Conservation (phyloP, 1,140 invertebrate species). For the Stegodyphus mimosarum region DNA sequence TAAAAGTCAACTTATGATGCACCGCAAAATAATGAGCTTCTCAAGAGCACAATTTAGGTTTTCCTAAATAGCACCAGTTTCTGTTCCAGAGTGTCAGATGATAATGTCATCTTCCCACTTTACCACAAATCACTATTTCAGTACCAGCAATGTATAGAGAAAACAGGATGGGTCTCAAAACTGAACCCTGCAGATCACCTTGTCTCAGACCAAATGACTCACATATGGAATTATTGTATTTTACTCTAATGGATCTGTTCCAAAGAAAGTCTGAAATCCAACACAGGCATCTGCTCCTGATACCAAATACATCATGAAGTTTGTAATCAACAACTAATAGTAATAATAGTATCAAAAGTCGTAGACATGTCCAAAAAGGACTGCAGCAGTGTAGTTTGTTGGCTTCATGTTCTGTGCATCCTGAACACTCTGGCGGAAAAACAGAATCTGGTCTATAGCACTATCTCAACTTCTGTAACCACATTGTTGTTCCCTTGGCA, state of each 20-base stretch:
- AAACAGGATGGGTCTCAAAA: background rate
- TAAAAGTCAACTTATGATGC: slow-evolving; percentile 1
- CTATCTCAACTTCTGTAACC: background rate
- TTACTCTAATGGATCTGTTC: slow-evolving; percentile 1
- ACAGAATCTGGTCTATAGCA: background rate
- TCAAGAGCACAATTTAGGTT: background rate
- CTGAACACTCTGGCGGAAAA: background rate
- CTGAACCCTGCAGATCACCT: background rate
- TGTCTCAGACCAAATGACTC: background rate
- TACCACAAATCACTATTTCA: background rate
- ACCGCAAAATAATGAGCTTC: background rate
- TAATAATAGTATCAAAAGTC: background rate
- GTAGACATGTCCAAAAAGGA: background rate
- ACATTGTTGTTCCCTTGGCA: background rate
- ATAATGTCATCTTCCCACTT: background rate
- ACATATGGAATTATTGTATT: background rate
- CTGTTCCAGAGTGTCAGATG: background rate
- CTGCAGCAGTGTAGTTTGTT: background rate
- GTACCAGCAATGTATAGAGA: background rate
- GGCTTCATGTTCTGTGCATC: background rate
- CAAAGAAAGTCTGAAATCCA: background rate
- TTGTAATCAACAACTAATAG: background rate
- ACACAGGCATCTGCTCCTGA: background rate
- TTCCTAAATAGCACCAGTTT: background rate
- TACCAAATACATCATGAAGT: background rate